Percentiles rank a stretch among this genome's conserved stretches.
Evolutionary conservation across 2,888 invertebrate species (phyloP).

Genomic region (Chloroclysta siterata): DNA sequence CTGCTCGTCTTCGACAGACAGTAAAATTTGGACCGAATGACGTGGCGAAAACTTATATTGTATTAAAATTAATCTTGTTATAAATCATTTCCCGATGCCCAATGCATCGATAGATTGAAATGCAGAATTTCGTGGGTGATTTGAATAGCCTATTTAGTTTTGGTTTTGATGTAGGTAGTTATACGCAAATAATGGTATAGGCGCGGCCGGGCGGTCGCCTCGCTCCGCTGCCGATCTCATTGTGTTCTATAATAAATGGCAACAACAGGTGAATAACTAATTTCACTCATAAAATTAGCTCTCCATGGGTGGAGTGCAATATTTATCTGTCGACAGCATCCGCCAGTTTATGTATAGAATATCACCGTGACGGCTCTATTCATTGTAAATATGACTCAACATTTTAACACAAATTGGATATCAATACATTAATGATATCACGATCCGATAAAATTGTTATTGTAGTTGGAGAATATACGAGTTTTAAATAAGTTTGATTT

Average conservation of each 20-base stretch:
- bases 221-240: conserved; percentile 71
- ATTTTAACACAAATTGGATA: conserved; percentile 33
- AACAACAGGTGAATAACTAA: conserved; percentile 85
- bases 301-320: conserved; percentile 81
- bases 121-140: conserved; percentile 40
- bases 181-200: conserved; percentile 64
- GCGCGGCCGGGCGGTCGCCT: conserved; percentile 63
- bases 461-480: neutral
- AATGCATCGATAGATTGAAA: conserved; percentile 30
- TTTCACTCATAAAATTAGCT: conserved; percentile 83
- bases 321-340: conserved; percentile 77
- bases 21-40: conserved; percentile 59
- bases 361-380: conserved; percentile 63
- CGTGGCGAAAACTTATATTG: conserved; percentile 46
- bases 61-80: conserved; percentile 41
- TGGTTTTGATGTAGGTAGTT: conserved; percentile 66
- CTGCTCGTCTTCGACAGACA: conserved; percentile 54
- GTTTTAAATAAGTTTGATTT: conserved; percentile 12
- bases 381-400: conserved; percentile 47
- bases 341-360: conserved; percentile 63
- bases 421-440: conserved; percentile 20
- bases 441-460: neutral
- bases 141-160: conserved; percentile 56
- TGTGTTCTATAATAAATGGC: conserved; percentile 82
- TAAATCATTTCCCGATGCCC: conserved; percentile 31